phyloP scores from a whole-genome alignment of 2,113 vertebrate species.

The Microtus montanus region DNA sequence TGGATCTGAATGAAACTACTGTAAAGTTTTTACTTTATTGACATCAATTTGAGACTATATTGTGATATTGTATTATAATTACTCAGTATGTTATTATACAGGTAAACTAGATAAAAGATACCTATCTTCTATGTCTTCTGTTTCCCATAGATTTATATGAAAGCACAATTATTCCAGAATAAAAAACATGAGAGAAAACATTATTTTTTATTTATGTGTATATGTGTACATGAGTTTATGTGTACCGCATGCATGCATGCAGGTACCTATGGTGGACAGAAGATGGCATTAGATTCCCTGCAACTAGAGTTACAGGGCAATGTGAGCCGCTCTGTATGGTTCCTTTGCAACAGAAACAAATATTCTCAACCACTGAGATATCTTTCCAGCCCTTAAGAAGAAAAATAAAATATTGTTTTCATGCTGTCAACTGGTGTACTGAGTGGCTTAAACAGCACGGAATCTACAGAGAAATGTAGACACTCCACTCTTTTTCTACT shows the following conservation, averaged over 20 bases:
- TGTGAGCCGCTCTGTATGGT: too few species aligned
- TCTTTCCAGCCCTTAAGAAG: neutral
- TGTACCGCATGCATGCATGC: neutral
- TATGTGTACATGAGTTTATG: neutral
- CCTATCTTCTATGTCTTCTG: neutral
- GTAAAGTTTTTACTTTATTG: neutral
- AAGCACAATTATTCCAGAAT: neutral
- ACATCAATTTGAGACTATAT: neutral
- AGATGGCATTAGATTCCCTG: neutral
- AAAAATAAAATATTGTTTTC: neutral
- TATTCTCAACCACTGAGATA: neutral
- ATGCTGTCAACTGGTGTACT: neutral
- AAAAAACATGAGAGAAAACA: neutral
- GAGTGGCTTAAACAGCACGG: neutral
- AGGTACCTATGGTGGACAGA: neutral
- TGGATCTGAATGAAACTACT: neutral
- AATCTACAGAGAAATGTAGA: neutral
- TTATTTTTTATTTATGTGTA: neutral
- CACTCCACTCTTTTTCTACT: neutral
- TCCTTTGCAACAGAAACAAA: neutral
- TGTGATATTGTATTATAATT: neutral
- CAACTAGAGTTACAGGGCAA: too few species aligned
- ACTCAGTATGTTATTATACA: neutral
- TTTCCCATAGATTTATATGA: neutral
- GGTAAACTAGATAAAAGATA: neutral